phyloP scores from a whole-genome alignment of 2,888 invertebrate species.

The Polylopha cassiicola region DNA sequence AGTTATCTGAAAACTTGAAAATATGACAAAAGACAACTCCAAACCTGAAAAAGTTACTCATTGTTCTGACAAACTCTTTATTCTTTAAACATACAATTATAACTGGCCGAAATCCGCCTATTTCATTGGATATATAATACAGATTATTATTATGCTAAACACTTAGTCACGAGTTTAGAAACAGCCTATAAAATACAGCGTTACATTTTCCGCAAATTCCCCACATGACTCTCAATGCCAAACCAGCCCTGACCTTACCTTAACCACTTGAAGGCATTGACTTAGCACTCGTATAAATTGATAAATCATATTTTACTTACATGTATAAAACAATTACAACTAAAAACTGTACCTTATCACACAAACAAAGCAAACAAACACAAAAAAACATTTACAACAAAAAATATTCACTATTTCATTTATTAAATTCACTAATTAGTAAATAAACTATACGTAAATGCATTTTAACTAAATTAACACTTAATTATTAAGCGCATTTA shows the following conservation, averaged over 20 bases:
- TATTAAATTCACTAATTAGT: conserved; percentile 29
- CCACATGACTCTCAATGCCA: conserved; percentile 12
- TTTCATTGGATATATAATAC: no score
- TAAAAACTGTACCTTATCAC: conserved; percentile 29
- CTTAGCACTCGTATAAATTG: background rate
- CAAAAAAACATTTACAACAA: conserved; percentile 25
- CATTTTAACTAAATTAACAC: conserved; percentile 26
- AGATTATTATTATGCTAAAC: conserved; percentile 8
- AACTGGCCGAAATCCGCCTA: no score
- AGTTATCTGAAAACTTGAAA: no score
- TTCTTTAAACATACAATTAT: no score
- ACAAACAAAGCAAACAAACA: conserved; percentile 26
- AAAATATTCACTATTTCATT: conserved; percentile 23
- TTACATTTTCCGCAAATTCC: conserved; percentile 1
- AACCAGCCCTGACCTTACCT: conserved; percentile 11
- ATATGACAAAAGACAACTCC: background rate
- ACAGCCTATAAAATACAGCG: conserved; percentile 1
- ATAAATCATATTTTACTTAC: conserved; percentile 1
- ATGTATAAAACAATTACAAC: conserved; percentile 18
- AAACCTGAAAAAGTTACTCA: background rate
- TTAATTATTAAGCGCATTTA: conserved; percentile 24
- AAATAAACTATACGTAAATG: conserved; percentile 40
- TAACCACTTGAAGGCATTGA: background rate
- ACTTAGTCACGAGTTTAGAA: conserved; percentile 10
- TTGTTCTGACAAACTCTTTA: no score